A percentile compares a stretch with the other conserved stretches of the same genome.
Conservation (phyloP, 2,888 invertebrate genomes). For the Tromatobia lineatoria region DNA sequence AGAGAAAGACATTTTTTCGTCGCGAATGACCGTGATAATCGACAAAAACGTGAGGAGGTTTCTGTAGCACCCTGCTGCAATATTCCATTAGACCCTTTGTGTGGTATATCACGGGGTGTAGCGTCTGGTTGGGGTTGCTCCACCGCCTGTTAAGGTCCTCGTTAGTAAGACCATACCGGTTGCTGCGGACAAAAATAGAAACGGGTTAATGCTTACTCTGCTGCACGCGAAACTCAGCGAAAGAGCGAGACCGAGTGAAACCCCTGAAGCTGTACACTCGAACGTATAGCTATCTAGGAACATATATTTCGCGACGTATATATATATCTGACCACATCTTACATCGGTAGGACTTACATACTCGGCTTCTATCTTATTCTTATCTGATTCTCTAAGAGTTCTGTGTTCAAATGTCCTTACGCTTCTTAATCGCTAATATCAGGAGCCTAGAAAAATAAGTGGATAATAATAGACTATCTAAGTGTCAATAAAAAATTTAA, state of each 20-base stretch:
- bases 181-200: constrained; percentile 86
- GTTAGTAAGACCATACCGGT: constrained; percentile 93
- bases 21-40: constrained; percentile 95
- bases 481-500: too few species aligned
- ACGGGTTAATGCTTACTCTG: constrained; percentile 42
- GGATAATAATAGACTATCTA: too few species aligned
- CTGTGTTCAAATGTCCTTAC: neutral
- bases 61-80: constrained; percentile 87
- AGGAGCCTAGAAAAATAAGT: too few species aligned
- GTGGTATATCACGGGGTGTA: constrained; percentile 94
- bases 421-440: too few species aligned
- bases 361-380: constrained; percentile 18
- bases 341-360: neutral
- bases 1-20: constrained; percentile 94
- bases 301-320: neutral
- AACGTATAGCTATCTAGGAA: constrained; percentile 7
- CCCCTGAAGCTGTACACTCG: constrained; percentile 13
- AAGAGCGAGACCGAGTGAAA: constrained; percentile 10
- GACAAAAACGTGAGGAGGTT: constrained; percentile 89
- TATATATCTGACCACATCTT: neutral
- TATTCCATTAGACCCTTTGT: constrained; percentile 91
- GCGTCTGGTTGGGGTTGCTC: constrained; percentile 91
- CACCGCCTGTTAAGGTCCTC: constrained; percentile 95
- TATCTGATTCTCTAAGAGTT: constrained; percentile 8
- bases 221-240: constrained; percentile 13